phyloP scores from a whole-genome alignment of 2,113 vertebrate species.

The Myotis brandtii region DNA sequence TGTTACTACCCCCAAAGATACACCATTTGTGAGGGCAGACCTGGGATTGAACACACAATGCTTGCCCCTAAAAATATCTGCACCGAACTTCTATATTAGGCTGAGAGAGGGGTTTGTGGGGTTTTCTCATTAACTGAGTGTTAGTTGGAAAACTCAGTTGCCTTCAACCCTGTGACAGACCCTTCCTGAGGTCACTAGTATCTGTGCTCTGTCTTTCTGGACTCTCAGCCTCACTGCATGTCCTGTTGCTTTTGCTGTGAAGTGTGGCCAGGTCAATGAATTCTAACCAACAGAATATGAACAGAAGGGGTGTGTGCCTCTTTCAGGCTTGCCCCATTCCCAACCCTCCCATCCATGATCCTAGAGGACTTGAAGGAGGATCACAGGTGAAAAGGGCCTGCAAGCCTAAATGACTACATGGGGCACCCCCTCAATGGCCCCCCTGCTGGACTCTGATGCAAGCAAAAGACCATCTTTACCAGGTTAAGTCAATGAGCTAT shows the following conservation, averaged over 20 bases:
- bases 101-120: neutral
- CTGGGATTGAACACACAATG: neutral
- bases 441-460: neutral
- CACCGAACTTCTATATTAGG: neutral
- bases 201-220: neutral
- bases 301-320: neutral
- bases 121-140: neutral
- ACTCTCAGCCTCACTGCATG: neutral
- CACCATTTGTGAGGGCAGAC: neutral
- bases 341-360: neutral
- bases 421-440: fast-evolving
- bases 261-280: neutral
- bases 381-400: neutral
- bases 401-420: neutral
- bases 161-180: neutral
- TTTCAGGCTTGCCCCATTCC: neutral
- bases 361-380: neutral
- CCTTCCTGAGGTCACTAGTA: neutral
- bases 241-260: neutral
- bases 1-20: neutral
- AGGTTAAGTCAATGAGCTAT: neutral
- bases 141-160: neutral
- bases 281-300: neutral
- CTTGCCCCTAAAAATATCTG: neutral
- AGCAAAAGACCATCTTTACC: neutral